Conservation (phyloP, 1,140 invertebrate species). For the Bombus soroeensis region DNA sequence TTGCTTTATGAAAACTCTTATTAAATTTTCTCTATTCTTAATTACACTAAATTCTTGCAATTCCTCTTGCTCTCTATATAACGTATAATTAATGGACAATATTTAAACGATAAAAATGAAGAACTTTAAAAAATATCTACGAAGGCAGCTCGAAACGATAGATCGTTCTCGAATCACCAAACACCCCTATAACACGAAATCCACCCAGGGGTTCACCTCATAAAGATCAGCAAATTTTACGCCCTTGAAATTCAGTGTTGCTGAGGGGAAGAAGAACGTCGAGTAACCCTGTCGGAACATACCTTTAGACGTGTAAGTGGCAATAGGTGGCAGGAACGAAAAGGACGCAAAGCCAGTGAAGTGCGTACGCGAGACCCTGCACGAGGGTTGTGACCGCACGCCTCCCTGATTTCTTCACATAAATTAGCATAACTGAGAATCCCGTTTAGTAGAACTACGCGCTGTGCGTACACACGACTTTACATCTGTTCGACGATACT, state of each 20-base stretch:
- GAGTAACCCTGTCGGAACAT: constrained; percentile 28
- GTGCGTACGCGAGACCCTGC: constrained; percentile 36
- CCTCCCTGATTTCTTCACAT: constrained; percentile 63
- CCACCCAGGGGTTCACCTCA: too few species aligned
- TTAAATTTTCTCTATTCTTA: too few species aligned
- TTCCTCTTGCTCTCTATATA: too few species aligned
- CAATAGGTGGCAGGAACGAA: constrained; percentile 34
- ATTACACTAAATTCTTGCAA: too few species aligned
- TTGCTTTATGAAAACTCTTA: too few species aligned
- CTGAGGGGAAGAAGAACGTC: not conserved
- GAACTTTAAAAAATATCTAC: not conserved
- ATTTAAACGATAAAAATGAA: too few species aligned
- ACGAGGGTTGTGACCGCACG: constrained; percentile 56
- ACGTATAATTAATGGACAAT: too few species aligned
- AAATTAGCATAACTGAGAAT: constrained; percentile 73
- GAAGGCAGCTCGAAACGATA: too few species aligned
- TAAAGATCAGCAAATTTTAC: not conserved
- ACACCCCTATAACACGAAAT: not conserved
- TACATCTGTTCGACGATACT: constrained; percentile 21
- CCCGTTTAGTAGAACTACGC: constrained; percentile 46
- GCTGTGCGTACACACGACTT: constrained; percentile 12
- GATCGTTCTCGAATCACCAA: too few species aligned
- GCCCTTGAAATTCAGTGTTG: constrained; percentile 13
- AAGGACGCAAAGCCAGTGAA: constrained; percentile 26
- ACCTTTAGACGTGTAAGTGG: constrained; percentile 41